phyloP scores from a whole-genome alignment of 2,888 invertebrate genomes.

The Leptinotarsa rubiginosa region DNA sequence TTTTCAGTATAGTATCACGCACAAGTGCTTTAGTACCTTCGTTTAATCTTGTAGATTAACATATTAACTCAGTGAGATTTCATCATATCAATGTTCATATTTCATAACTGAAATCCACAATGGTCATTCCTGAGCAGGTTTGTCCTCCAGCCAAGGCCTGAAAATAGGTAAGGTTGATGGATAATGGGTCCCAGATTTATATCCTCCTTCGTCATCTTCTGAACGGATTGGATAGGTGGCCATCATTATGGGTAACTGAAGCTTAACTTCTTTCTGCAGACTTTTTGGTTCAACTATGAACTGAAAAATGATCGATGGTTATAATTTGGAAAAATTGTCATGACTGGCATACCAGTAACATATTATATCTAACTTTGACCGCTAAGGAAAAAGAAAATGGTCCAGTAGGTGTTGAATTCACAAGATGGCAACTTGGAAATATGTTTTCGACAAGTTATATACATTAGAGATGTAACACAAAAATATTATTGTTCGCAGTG shows the following conservation, averaged over 20 bases:
- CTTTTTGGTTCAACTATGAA: constrained; percentile 93
- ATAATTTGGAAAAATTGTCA: not conserved
- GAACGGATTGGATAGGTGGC: constrained; percentile 89
- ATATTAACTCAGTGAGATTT: not conserved
- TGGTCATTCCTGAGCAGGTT: constrained; percentile 61
- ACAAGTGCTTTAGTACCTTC: constrained; percentile 21
- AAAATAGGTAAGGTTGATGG: constrained; percentile 92
- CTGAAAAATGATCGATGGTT: constrained; percentile 66
- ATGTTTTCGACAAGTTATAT: no score
- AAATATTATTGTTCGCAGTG: no score
- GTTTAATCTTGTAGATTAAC: not conserved
- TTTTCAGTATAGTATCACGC: constrained; percentile 30
- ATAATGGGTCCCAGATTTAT: constrained; percentile 89
- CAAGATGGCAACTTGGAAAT: no score
- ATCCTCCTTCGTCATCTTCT: constrained; percentile 74
- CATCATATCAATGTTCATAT: not conserved
- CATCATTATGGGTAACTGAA: constrained; percentile 91
- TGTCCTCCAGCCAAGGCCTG: constrained; percentile 88
- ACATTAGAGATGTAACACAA: no score
- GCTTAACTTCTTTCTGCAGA: constrained; percentile 89
- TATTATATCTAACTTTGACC: no score
- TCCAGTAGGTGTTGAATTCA: no score
- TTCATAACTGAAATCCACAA: not conserved
- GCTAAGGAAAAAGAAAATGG: no score
- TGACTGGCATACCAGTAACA: no score